Base-by-base conservation (phyloP, 2,888 invertebrate genomes). In the Lysandra coridon region DNA sequence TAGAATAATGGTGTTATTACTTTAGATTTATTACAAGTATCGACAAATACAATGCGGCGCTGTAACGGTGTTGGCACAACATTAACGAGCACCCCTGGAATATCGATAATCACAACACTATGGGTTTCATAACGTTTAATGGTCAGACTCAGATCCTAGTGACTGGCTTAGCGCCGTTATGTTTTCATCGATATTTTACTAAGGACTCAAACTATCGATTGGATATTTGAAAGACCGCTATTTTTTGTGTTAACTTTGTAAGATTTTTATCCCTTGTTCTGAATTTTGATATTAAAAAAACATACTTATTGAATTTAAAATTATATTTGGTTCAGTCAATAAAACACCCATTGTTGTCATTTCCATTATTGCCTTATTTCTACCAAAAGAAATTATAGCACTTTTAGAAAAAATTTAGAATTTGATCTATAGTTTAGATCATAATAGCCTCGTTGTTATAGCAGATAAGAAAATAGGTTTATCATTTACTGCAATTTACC, bases 1-100 rank as follows among this genome's bases (percentile, higher is more conserved):
- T 83, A 79, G 82, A 81, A 83, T 83, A 83, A 83, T 83, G 81
- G 83, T 81, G 83, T 83, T 83, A 83, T 83, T 83, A 83, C 81
- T 81, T 82, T 73, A 82, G 81, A 84, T 84, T 84, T 83, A 84
- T 83, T 83, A 82, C 80, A 80, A 81, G 81, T 83, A 83, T 82
- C 82, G 82, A 82, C 81, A 82, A 81, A 83, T 79, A 81, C 82
- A 84, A 82, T 82, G 81, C 82, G 75, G 78, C 78, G 82, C 80
- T 83, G 79, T 81, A 82, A 83, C 83, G 82, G 82, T 81, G 82
- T 83, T 81, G 78, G 80, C 80, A 78, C 79, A 79, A 81, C 81
- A 82, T 83, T 82, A 83, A 83, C 81, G 83, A 83, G 83, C 81
- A 76, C 79, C 80, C 81, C 57, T 33, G 76, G 76, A 76, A 76